Conservation (phyloP, 2,888 invertebrate species). For the Exocentrus adspersus region DNA sequence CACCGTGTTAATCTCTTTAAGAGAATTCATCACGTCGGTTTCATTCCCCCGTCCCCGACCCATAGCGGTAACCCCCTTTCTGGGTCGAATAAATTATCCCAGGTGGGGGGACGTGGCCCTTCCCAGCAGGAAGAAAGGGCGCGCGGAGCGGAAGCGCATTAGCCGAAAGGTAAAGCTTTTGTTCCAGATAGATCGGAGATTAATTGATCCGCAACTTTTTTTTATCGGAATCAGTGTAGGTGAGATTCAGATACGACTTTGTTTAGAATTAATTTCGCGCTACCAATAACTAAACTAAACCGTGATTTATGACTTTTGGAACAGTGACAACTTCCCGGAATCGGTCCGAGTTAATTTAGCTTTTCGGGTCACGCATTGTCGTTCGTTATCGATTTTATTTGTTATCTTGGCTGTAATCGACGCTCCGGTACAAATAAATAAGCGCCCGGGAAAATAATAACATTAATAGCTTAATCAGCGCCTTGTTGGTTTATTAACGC, state of each 20-base stretch:
- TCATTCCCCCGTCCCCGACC: too few species aligned
- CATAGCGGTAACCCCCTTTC: too few species aligned
- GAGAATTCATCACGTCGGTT: too few species aligned
- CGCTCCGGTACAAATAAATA: background rate
- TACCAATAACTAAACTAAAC: too few species aligned
- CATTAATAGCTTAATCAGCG: background rate
- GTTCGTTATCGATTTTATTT: background rate
- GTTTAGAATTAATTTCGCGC: too few species aligned
- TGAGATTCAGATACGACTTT: too few species aligned
- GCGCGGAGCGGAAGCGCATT: background rate
- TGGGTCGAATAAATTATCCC: too few species aligned
- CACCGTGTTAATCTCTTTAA: too few species aligned
- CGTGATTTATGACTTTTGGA: too few species aligned
- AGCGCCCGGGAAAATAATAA: background rate
- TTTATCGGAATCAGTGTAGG: too few species aligned
- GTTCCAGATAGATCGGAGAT: background rate
- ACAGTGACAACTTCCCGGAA: background rate
- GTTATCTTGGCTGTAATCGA: background rate
- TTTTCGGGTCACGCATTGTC: background rate
- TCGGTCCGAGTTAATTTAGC: background rate
- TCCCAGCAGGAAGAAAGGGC: background rate
- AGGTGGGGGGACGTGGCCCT: too few species aligned
- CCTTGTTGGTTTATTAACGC: background rate
- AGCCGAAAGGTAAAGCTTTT: background rate
- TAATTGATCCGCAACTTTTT: background rate